Percentiles rank a stretch among this genome's conserved stretches.
phyloP scores from a whole-genome alignment of 2,888 invertebrate genomes.

The Callyntrura guangdongensis region DNA sequence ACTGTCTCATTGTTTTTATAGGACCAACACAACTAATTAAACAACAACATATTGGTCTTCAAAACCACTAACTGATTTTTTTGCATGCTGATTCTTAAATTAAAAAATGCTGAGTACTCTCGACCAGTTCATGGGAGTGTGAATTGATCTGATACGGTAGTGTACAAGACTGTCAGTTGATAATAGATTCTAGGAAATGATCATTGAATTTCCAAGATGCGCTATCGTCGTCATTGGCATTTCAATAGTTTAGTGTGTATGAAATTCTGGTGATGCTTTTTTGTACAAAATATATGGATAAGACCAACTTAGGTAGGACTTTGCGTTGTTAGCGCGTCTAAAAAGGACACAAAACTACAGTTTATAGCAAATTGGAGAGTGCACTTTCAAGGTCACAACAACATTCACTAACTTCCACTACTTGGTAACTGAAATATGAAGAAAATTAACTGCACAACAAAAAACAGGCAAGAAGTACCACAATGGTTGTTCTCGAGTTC shows the following conservation, averaged over 20 bases:
- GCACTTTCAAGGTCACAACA: constrained; percentile 22
- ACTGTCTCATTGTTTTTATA: constrained; percentile 16
- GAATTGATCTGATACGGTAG: constrained; percentile 14
- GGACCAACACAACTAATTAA: background rate
- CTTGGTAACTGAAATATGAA: background rate
- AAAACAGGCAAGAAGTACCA: background rate
- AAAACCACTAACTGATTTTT: background rate
- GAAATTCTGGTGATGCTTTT: too few species aligned
- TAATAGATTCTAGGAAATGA: background rate
- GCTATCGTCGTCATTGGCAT: too few species aligned
- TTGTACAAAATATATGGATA: too few species aligned
- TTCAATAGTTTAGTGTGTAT: too few species aligned
- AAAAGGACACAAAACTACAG: background rate
- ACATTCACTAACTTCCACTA: background rate
- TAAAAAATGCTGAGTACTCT: background rate
- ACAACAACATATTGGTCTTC: background rate
- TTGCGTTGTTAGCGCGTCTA: too few species aligned
- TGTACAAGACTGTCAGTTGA: background rate
- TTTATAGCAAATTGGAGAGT: constrained; percentile 7
- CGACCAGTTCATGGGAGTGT: background rate
- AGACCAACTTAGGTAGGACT: too few species aligned
- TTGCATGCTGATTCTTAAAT: background rate
- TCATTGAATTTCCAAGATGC: background rate
- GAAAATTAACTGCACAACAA: background rate
- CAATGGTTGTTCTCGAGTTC: background rate